Evolutionary conservation across 1,140 invertebrate species (phyloP), one percentile per base, ranked within the genome.

Genomic region (Hyles vespertilio): DNA sequence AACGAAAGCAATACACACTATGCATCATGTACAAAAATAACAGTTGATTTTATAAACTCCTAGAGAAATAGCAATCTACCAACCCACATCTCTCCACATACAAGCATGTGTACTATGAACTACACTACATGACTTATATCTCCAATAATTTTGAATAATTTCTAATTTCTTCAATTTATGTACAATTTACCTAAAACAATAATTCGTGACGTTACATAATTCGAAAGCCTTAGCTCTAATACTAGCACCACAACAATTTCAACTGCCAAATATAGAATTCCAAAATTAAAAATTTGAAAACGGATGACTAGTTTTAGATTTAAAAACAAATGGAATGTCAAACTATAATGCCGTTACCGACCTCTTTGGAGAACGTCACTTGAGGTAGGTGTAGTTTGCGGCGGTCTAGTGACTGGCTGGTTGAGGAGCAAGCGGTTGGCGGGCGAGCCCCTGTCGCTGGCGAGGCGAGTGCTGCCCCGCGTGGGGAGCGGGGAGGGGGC

Each of bases 281-380:
- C 9, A 34, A 56, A 3, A 56, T 47, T 48, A 46, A 5, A 10
- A 48, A 56, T 46, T 48, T 48, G 9, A 47, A 47, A 56, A 36
- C 43, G 10, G 46, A 64, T 67, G 68, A 69, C 63, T 65, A 67
- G 60, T 63, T 63, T 61, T 12, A 62, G 51, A 59, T 56, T 55
- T 47, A 43, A 50, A 49, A 56, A 45, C 22, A 22, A 22, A 55
- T 8, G 12, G 47, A 10, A 44, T 33, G 11, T 83, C 82, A 93
- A 63, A 93, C 92, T 69, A 93, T 91, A 60, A 93, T 91, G 51
- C 92, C 92, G 67, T 90, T 93, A 94, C 94, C 94, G 90, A 95
- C 94, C 95, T 96, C 95, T 82, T 94, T 93, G 77, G 91, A 95
- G 89, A 96, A 96, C 36, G 95, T 95, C 74, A 96, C 94, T 89